Percentiles rank a stretch among this genome's conserved stretches.
These are phyloP conservation scores for Patagioenas fasciata DNA, from an alignment of 2,113 vertebrate genomes.

Conservation along the genomic window DNA sequence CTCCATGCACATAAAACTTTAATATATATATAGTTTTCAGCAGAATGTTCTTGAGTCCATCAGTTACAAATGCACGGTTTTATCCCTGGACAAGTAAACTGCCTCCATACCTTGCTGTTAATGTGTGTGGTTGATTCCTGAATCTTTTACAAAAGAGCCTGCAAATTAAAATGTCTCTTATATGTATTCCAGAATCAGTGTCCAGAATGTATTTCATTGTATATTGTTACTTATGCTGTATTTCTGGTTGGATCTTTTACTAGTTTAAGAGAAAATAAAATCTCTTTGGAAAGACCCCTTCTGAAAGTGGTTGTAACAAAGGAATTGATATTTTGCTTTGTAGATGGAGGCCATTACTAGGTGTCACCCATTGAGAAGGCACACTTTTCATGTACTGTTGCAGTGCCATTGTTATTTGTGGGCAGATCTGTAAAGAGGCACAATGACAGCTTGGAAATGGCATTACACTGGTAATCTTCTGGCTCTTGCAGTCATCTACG, in stretches of 20 bases:
- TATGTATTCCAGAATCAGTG: neutral
- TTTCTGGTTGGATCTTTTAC: neutral
- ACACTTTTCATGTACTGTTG: neutral
- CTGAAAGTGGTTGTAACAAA: neutral
- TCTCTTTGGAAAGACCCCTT: neutral
- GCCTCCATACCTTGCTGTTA: neutral
- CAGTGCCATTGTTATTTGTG: neutral
- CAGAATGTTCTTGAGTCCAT: constrained; percentile 44
- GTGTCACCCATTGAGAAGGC: neutral
- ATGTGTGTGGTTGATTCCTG: neutral
- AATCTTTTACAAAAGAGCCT: neutral
- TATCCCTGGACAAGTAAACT: neutral
- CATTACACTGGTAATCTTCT: neutral
- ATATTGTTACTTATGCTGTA: neutral
- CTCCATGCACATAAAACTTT: constrained; percentile 58
- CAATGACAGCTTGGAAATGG: neutral
- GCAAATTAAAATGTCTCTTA: neutral
- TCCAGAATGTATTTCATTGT: neutral
- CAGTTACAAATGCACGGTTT: constrained; percentile 37
- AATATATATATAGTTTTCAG: constrained; percentile 45
- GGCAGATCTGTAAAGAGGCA: neutral
- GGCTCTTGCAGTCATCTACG: neutral
- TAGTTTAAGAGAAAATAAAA: neutral
- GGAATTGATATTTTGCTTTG: neutral
- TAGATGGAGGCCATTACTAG: neutral